Percentiles rank a stretch among this genome's conserved stretches.
Conservation (phyloP, 2,888 invertebrate genomes). For the Catocala sponsa region DNA sequence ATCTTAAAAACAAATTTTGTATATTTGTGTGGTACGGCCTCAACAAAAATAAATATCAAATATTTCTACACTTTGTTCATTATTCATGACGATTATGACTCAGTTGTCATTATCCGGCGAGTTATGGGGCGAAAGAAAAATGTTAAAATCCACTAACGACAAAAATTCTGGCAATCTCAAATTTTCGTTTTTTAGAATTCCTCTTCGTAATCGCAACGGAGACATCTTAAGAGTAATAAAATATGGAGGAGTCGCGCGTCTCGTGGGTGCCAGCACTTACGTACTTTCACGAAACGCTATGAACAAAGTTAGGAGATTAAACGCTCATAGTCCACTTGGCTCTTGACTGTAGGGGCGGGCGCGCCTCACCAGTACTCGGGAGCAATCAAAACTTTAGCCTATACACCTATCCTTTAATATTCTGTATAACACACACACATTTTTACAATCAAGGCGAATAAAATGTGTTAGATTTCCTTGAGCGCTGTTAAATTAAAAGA, state of each 20-base stretch:
- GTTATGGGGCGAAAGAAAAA: slow-evolving; percentile 20
- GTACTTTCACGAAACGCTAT: slow-evolving; percentile 41
- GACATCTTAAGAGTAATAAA: slow-evolving; percentile 24
- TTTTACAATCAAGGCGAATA: no score
- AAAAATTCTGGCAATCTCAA: slow-evolving; percentile 6
- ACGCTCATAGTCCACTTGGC: slow-evolving; percentile 49
- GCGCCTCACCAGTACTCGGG: slow-evolving; percentile 40
- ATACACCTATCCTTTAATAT: slow-evolving; percentile 18
- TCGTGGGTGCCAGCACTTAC: slow-evolving; percentile 34
- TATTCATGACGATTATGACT: slow-evolving; percentile 9
- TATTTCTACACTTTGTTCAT: slow-evolving; percentile 2
- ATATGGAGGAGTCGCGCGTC: slow-evolving; percentile 22
- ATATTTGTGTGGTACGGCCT: slow-evolving; percentile 8
- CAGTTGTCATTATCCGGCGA: slow-evolving; percentile 15
- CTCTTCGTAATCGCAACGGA: not conserved
- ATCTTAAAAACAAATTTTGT: slow-evolving; percentile 3
- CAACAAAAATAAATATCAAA: slow-evolving; percentile 1
- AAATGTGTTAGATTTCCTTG: no score
- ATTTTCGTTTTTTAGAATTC: slow-evolving; percentile 12
- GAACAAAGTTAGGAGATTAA: slow-evolving; percentile 63
- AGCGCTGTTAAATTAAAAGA: no score
- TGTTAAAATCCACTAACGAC: slow-evolving; percentile 20
- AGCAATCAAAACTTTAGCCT: slow-evolving; percentile 65
- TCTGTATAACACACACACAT: no score
- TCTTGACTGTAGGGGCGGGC: slow-evolving; percentile 23